Conservation (phyloP, 2,888 invertebrate species). For the Diaprepes abbreviatus region DNA sequence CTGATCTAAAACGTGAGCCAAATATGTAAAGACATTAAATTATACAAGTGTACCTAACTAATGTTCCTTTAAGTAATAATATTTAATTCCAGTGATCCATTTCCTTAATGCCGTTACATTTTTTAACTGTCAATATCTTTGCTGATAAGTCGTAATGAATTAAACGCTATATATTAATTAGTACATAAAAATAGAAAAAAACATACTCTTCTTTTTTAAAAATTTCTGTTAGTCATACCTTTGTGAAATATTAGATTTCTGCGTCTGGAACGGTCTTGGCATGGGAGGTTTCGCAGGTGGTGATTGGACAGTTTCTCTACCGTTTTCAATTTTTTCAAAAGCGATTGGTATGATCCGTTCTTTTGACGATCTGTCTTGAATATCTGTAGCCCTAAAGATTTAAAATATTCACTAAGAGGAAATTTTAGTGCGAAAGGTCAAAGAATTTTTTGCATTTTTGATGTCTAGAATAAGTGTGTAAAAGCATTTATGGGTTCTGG, state of each 20-base stretch:
- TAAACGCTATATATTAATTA: too few species aligned
- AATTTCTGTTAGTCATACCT: slow-evolving; percentile 53
- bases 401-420: too few species aligned
- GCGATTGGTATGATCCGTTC: slow-evolving; percentile 80
- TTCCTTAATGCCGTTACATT: too few species aligned
- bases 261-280: slow-evolving; percentile 68
- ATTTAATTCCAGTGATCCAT: too few species aligned
- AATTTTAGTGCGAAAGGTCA: too few species aligned
- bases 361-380: slow-evolving; percentile 62
- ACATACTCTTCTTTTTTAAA: not conserved
- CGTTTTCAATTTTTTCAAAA: slow-evolving; percentile 65
- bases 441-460: too few species aligned
- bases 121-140: not conserved
- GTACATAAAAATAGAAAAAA: too few species aligned
- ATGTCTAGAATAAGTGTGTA: too few species aligned
- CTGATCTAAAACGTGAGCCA: slow-evolving; percentile 62
- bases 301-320: slow-evolving; percentile 61
- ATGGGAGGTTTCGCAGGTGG: slow-evolving; percentile 68
- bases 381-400: not conserved
- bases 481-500: too few species aligned
- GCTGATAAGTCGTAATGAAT: too few species aligned
- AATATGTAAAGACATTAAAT: too few species aligned
- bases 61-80: slow-evolving; percentile 5
- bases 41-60: too few species aligned
- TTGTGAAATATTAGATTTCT: slow-evolving; percentile 67